Conservation (phyloP, 1,140 invertebrate genomes). For the Drosophila lini region DNA sequence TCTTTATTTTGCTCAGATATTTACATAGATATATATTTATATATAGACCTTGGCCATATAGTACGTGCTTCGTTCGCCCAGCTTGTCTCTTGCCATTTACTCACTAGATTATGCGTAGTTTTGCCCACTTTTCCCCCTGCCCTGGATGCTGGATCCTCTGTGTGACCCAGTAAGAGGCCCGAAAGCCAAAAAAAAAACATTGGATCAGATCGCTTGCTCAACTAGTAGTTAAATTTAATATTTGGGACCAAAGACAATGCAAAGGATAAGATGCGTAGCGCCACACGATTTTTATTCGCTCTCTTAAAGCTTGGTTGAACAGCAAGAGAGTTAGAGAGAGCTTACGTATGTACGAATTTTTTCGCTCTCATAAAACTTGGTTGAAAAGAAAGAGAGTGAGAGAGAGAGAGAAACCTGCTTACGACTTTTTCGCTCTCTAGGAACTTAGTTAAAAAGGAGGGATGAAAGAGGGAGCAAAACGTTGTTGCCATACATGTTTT, state of each 20-base stretch:
- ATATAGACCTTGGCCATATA: slow-evolving; percentile 10
- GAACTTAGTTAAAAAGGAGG: no score
- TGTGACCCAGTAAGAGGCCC: slow-evolving; percentile 15
- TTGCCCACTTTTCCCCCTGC: slow-evolving; percentile 72
- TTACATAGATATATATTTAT: slow-evolving; percentile 48
- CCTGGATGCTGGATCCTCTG: not conserved
- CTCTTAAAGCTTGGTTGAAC: not conserved
- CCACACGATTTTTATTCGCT: not conserved
- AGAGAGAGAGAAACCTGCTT: no score
- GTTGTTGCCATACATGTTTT: no score
- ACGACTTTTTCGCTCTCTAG: no score
- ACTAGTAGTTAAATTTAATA: not conserved
- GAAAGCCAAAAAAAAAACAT: slow-evolving; percentile 28
- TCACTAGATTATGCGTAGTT: slow-evolving; percentile 74
- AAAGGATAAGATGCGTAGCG: not conserved
- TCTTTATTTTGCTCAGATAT: slow-evolving; percentile 27
- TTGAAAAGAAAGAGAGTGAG: no score
- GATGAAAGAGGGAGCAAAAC: no score
- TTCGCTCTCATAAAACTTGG: no score
- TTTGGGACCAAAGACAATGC: not conserved
- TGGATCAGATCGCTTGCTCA: not conserved
- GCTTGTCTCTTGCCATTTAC: slow-evolving; percentile 27
- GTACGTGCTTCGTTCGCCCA: slow-evolving; percentile 1
- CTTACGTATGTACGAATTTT: not conserved
- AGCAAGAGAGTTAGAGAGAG: not conserved